A percentile compares a stretch with the other conserved stretches of the same genome.
These are phyloP conservation scores for Phrynosoma blainvillii DNA, from an alignment of 2,113 vertebrate species.

Conservation along the genomic window DNA sequence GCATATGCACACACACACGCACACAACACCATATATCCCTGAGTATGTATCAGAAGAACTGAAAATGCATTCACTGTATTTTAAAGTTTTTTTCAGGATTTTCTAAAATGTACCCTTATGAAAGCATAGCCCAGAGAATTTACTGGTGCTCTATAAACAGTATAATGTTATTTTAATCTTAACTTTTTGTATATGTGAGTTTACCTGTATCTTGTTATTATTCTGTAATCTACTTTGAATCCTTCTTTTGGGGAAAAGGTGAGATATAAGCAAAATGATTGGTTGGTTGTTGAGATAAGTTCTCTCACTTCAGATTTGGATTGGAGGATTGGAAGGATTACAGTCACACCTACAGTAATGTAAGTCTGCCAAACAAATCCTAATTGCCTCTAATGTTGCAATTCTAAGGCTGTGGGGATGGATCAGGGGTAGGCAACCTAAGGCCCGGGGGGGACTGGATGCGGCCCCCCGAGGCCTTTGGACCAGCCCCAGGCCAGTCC, in stretches of 20 bases:
- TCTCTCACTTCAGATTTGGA: neutral
- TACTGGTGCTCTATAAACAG: neutral
- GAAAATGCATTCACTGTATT: neutral
- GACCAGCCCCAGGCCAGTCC: too few species aligned
- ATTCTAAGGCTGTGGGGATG: neutral
- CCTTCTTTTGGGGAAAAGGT: too few species aligned
- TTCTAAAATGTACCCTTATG: neutral
- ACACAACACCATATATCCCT: neutral
- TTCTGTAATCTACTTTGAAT: too few species aligned
- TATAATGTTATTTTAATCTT: too few species aligned
- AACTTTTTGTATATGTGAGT: too few species aligned
- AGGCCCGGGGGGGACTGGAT: too few species aligned
- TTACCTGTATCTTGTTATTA: too few species aligned
- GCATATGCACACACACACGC: too few species aligned
- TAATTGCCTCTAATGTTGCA: neutral
- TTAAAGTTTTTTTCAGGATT: neutral
- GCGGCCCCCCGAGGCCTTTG: too few species aligned
- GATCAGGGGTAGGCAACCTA: too few species aligned
- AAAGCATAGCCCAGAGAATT: neutral
- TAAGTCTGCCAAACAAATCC: neutral
- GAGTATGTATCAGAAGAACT: too few species aligned
- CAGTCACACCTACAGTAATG: neutral
- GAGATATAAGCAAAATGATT: too few species aligned
- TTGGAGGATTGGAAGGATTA: neutral
- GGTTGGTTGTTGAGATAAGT: neutral